Evolutionary conservation across 2,113 vertebrate species (phyloP), one percentile per base, ranked within the genome.

Genomic region (Gymnobelideus leadbeateri): DNA sequence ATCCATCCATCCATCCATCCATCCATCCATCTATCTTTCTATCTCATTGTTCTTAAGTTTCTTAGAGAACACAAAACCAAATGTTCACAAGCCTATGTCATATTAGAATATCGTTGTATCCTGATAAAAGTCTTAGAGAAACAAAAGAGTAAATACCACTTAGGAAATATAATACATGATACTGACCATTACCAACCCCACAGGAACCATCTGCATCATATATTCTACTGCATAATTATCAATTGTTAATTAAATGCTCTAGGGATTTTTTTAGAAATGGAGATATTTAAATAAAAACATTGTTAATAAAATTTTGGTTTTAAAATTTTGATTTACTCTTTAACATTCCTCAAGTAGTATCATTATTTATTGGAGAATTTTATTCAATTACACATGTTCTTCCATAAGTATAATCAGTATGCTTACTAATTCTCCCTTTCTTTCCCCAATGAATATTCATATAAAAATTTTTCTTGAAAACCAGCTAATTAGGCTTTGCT

Each of bases 271-370:
- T 94, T 94, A 52, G 93, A 31, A 95, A 77, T 77, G 89, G 94
- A 94, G 19, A 91, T 94, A 89, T 37, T 52, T 54, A 46, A 51
- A 90, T 61, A 96, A 49, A 11, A 90, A 84, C 9, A 77, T 94
- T 94, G 94, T 93, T 94, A 96, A 55, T 47, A 94, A 91, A 95
- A 49, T 77, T 97, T 92, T 37, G 54, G 3, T 93, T 91, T 95
- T 96, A 94, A 96, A 51, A 47, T 37, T 93, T 37, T 91, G 43
- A 92, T 54, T 89, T 96, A 77, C 77, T 52, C 11, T 92, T 94
- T 92, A 12, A 3, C 28, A n/a, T 24, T 92, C 31, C 5, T 31
- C 94, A 95, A 91, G 89, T 93, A 96, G 90, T 94, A 95, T 49
- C 94, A 46, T 84, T 24, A 92, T 92, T 51, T 51, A 51, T 31